Conservation (phyloP, 1,140 invertebrate genomes). For the Notospermus geniculatus region DNA sequence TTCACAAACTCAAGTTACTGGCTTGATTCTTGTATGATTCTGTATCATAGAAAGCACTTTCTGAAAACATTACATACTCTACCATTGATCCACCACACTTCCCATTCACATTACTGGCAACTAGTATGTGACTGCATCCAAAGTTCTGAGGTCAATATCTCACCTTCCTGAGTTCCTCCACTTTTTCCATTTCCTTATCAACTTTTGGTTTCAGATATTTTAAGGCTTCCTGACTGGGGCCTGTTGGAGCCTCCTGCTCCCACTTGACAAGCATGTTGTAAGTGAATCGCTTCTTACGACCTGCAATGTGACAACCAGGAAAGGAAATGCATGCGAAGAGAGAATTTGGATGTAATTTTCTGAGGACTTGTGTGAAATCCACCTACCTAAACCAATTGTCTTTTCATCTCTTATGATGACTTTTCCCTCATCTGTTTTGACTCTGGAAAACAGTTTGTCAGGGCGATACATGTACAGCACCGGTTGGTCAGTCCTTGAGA, state of each 20-base stretch:
- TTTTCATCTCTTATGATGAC: conserved; percentile 1
- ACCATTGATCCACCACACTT: no score
- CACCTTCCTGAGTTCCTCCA: conserved; percentile 14
- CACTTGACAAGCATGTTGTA: conserved; percentile 54
- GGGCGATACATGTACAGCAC: conserved; percentile 10
- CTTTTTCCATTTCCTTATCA: background rate
- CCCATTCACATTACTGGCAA: conserved; percentile 1
- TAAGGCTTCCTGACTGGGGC: background rate
- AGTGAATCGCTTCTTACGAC: conserved; percentile 17
- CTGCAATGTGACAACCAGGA: no score
- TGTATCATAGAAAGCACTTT: no score
- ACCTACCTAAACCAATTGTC: background rate
- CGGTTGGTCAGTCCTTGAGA: conserved; percentile 61
- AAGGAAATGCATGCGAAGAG: no score
- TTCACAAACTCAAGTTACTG: no score
- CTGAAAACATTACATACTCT: no score
- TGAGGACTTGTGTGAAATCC: no score
- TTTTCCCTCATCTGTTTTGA: conserved; percentile 9
- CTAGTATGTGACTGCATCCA: background rate
- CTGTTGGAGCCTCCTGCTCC: conserved; percentile 33
- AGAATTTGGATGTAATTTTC: no score
- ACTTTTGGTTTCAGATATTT: conserved; percentile 13
- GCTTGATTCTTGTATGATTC: no score
- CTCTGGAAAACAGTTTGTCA: conserved; percentile 5
- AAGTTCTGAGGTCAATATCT: background rate